phyloP scores from a whole-genome alignment of 2,797 vertebrate genomes.

The Sciurus carolinensis region DNA sequence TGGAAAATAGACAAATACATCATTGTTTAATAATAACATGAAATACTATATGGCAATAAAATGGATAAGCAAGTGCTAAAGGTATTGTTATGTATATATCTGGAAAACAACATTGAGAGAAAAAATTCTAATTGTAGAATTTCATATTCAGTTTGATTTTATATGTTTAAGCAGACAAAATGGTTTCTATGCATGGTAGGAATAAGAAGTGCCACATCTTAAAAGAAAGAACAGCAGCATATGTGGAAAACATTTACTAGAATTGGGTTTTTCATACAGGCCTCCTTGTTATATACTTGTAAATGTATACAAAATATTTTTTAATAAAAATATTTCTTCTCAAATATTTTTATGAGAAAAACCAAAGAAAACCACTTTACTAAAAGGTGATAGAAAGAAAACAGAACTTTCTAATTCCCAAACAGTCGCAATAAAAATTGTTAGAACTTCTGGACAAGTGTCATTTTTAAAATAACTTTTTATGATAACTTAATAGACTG shows the following conservation, averaged over 20 bases:
- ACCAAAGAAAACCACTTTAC: background rate
- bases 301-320: constrained; percentile 16
- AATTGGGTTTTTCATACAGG: background rate
- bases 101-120: background rate
- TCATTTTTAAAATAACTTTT: constrained; percentile 24
- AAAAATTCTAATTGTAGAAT: background rate
- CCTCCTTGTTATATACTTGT: background rate
- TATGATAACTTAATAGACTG: constrained; percentile 13
- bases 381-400: constrained; percentile 26
- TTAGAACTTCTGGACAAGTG: background rate
- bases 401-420: background rate
- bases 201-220: background rate
- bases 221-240: background rate
- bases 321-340: background rate
- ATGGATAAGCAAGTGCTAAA: background rate
- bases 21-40: background rate
- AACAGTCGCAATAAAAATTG: background rate
- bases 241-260: background rate
- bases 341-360: constrained; percentile 34
- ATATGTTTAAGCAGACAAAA: background rate
- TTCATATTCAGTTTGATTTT: background rate
- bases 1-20: constrained; percentile 11
- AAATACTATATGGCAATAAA: background rate
- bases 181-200: background rate
- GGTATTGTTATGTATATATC: background rate